A percentile compares a stretch with the other conserved stretches of the same genome.
Evolutionary conservation across 1,140 invertebrate species (phyloP).

Genomic region (Bactericera cockerelli): DNA sequence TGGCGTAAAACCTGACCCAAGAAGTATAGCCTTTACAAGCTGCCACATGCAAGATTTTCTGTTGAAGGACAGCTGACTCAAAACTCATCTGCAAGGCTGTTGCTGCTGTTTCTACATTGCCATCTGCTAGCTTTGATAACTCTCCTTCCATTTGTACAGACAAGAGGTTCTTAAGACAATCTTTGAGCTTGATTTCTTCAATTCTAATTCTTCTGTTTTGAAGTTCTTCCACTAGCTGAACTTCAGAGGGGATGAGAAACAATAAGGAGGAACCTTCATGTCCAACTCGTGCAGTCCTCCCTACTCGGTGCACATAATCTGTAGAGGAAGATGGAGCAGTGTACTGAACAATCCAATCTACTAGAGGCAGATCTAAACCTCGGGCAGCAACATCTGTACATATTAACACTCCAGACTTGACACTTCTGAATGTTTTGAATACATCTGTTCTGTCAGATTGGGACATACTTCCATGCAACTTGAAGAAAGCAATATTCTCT

Average conservation of each 20-base stretch:
- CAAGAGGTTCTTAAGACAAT: constrained; percentile 20
- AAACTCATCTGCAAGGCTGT: constrained; percentile 52
- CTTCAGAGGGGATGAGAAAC: constrained; percentile 70
- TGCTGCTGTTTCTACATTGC: constrained; percentile 34
- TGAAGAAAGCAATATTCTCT: constrained; percentile 38
- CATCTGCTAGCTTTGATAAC: not conserved
- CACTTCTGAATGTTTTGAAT: constrained; percentile 62
- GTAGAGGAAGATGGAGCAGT: constrained; percentile 76
- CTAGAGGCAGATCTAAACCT: constrained; percentile 77
- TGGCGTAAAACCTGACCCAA: constrained; percentile 77
- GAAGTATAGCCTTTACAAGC: constrained; percentile 72
- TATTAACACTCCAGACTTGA: constrained; percentile 61
- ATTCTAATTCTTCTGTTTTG: constrained; percentile 64
- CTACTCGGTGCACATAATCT: constrained; percentile 89
- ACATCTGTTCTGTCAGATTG: constrained; percentile 71
- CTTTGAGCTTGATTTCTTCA: constrained; percentile 24
- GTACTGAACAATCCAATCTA: constrained; percentile 82
- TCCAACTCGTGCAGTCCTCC: constrained; percentile 64
- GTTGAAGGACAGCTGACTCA: constrained; percentile 44
- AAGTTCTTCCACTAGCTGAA: constrained; percentile 58
- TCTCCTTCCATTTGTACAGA: constrained; percentile 19
- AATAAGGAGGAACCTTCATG: constrained; percentile 62
- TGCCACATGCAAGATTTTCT: constrained; percentile 41
- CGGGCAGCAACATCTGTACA: constrained; percentile 87
- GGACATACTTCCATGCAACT: constrained; percentile 79